Evolutionary conservation across 2,888 invertebrate species (phyloP).

Genomic region (Psylliodes chrysocephalus): DNA sequence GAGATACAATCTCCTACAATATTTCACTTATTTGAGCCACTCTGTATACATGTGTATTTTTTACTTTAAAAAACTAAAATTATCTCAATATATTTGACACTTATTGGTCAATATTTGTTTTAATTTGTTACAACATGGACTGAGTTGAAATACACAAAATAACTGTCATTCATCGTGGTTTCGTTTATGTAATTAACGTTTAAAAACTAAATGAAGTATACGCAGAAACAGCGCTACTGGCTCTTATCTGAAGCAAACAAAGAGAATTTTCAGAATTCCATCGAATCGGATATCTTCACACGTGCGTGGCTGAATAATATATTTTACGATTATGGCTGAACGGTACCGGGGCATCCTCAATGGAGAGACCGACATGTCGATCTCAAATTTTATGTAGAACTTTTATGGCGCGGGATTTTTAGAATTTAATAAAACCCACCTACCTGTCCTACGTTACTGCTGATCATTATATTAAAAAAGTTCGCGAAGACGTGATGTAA

Average conservation of each 20-base stretch:
- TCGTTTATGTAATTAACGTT: too few species aligned
- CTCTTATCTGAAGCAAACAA: slow-evolving; percentile 27
- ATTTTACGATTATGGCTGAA: slow-evolving; percentile 43
- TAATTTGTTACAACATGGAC: too few species aligned
- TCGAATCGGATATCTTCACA: slow-evolving; percentile 38
- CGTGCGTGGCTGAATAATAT: slow-evolving; percentile 42
- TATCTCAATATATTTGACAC: too few species aligned
- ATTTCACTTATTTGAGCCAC: too few species aligned
- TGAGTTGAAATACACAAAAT: too few species aligned
- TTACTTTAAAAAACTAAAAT: too few species aligned
- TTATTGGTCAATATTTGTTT: too few species aligned
- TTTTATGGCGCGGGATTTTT: slow-evolving; percentile 41
- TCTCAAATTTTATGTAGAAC: slow-evolving; percentile 39
- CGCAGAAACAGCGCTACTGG: neutral
- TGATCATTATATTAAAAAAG: slow-evolving; percentile 45
- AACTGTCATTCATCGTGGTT: too few species aligned
- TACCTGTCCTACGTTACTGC: slow-evolving; percentile 34
- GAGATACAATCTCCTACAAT: too few species aligned
- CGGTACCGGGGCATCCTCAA: slow-evolving; percentile 29
- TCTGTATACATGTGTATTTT: too few species aligned
- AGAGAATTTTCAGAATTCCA: slow-evolving; percentile 36
- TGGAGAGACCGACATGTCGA: slow-evolving; percentile 33
- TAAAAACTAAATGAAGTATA: too few species aligned
- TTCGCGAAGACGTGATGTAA: slow-evolving; percentile 37
- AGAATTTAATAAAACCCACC: slow-evolving; percentile 44